Evolutionary conservation across 2,888 invertebrate genomes (phyloP).

Genomic region (Drosophila paramelanica): DNA sequence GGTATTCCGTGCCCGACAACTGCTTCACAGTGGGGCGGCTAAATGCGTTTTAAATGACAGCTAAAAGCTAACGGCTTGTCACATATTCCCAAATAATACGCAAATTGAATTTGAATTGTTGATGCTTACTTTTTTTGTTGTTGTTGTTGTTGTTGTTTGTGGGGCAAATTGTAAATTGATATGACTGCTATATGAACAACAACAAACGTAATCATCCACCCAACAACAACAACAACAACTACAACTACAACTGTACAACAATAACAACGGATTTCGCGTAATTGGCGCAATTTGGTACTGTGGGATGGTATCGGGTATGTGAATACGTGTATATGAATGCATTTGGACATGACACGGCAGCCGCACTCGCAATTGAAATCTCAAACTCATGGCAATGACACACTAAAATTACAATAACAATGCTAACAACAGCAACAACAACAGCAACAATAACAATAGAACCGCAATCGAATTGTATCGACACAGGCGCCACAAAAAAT

Average conservation of each 20-base stretch:
- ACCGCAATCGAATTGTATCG: constrained; percentile 66
- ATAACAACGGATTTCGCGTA: constrained; percentile 61
- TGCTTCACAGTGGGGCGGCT: constrained; percentile 14
- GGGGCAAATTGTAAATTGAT: constrained; percentile 67
- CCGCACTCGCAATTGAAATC: constrained; percentile 64
- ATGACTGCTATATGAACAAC: constrained; percentile 63
- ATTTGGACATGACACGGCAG: constrained; percentile 56
- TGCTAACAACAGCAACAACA: constrained; percentile 21
- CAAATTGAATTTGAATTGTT: constrained; percentile 65
- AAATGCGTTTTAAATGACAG: constrained; percentile 57
- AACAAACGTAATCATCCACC: constrained; percentile 57
- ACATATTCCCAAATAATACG: constrained; percentile 62
- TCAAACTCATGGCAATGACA: constrained; percentile 76
- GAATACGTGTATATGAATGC: constrained; percentile 39
- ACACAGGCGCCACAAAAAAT: constrained; percentile 46
- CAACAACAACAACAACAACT: constrained; percentile 12
- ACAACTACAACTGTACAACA: constrained; percentile 13
- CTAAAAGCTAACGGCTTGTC: constrained; percentile 69
- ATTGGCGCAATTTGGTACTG: constrained; percentile 67
- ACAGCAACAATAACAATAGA: constrained; percentile 58
- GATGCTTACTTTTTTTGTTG: constrained; percentile 17
- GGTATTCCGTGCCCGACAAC: constrained; percentile 7
- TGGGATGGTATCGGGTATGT: constrained; percentile 40
- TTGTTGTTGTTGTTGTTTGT: constrained; percentile 26
- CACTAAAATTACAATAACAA: constrained; percentile 68